Evolutionary conservation across 1,140 invertebrate genomes (phyloP), one percentile per base, ranked within the genome.

Genomic region (Matsumurasca onukii): DNA sequence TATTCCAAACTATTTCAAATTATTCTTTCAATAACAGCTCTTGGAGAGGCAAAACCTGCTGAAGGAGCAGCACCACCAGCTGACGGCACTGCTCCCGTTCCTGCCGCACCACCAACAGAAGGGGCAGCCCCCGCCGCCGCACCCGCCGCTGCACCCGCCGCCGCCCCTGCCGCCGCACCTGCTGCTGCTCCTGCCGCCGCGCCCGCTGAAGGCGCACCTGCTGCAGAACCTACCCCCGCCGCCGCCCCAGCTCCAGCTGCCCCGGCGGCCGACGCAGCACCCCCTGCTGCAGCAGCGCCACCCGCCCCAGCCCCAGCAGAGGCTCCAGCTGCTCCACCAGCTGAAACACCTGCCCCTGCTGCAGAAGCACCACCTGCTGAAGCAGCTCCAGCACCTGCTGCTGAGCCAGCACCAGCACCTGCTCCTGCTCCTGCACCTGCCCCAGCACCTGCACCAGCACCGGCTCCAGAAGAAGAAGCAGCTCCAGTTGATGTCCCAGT

Each of bases 31-130:
- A n/a, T n/a, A n/a, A 27, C 80, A 20, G 76, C 76, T 1, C 79
- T 77, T 49, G 78, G 74, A 13, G 77, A 72, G 49, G 69, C 79
- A 22, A 22, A 22, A 25, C 55, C 55, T 3, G 72, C 78, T 30
- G 79, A 76, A 69, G 76, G 80, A 59, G 82, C 79, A 17, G 78
- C 81, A 66, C 69, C 77, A 57, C 78, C 77, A 63, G 78, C 76
- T 69, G 80, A 82, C 75, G 79, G 78, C 57, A 78, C 81, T 24
- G 71, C 75, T 30, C 73, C 75, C 22, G 73, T 75, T 59, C 75
- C 78, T 51, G 73, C 76, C 24, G 73, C 76, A 63, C 75, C 78
- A 57, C 74, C 75, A 5, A 71, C 77, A 3, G 78, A 77, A 65
- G 80, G 73, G 62, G 75, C 64, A 27, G 31, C 70, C 69, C 57